Evolutionary conservation across 1,140 invertebrate species (phyloP).

Genomic region (Zaprionus camerounensis): DNA sequence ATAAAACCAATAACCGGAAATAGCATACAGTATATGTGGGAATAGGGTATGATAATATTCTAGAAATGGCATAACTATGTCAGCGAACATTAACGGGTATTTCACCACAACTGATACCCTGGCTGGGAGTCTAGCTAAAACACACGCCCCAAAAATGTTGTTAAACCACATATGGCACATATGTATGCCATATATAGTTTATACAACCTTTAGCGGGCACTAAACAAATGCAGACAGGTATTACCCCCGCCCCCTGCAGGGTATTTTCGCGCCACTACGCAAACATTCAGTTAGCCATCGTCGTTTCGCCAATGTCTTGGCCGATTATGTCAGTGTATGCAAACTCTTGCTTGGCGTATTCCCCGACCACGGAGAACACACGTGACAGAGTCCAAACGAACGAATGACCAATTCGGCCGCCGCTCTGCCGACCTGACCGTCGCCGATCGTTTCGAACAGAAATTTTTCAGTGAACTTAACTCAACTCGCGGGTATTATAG

Average conservation of each 20-base stretch:
- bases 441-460: neutral
- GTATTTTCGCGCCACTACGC: constrained; percentile 7
- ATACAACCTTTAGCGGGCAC: neutral
- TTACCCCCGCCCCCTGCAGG: neutral
- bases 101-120: neutral
- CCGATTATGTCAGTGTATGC: constrained; percentile 37
- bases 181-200: neutral
- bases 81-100: neutral
- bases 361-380: constrained; percentile 65
- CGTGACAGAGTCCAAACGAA: constrained; percentile 51
- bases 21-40: neutral
- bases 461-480: constrained; percentile 17
- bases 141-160: neutral
- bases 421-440: neutral
- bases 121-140: neutral
- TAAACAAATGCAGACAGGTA: neutral
- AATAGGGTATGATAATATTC: neutral
- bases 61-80: constrained; percentile 1
- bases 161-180: neutral
- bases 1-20: neutral
- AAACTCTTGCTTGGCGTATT: constrained; percentile 57
- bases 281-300: neutral
- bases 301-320: constrained; percentile 18
- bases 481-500: constrained; percentile 5
- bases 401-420: constrained; percentile 29